These are phyloP conservation scores for Centropyge bicolor DNA, from an alignment of 2,797 vertebrate genomes.

Conservation along the genomic window DNA sequence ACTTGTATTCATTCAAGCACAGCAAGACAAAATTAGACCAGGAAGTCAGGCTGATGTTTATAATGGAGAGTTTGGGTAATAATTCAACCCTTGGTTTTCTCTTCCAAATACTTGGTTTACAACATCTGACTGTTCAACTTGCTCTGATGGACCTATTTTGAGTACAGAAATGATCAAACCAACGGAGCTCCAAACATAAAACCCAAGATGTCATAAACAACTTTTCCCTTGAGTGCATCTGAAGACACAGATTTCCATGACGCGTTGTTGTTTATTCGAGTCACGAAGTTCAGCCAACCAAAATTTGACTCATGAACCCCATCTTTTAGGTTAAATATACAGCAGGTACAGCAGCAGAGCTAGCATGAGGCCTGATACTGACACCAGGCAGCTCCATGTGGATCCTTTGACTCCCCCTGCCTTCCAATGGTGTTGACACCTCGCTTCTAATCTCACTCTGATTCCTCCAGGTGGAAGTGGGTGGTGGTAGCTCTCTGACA, in stretches of 20 bases:
- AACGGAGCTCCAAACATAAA: not conserved
- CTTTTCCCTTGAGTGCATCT: not conserved
- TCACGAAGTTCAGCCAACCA: conserved; percentile 33
- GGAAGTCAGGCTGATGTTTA: not conserved
- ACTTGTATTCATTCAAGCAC: not conserved
- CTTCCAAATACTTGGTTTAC: not conserved
- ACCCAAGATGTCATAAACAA: not conserved
- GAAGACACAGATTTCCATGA: conserved; percentile 11
- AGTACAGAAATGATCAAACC: not conserved
- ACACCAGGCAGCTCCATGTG: conserved; percentile 57
- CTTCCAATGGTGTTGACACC: conserved; percentile 43
- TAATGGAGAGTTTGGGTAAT: not conserved
- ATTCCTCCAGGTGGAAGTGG: conserved; percentile 57
- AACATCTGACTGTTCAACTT: not conserved
- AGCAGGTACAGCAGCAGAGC: conserved; percentile 19
- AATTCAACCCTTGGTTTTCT: not conserved
- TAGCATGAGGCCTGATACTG: conserved; percentile 51
- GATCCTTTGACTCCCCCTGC: conserved; percentile 38
- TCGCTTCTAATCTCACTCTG: conserved; percentile 41
- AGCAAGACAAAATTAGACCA: not conserved
- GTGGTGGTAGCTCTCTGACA: conserved; percentile 43
- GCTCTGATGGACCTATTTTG: not conserved
- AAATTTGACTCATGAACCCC: conserved; percentile 33
- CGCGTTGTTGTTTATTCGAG: conserved; percentile 33
- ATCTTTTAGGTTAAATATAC: conserved; percentile 54